Percentiles rank a stretch among this genome's conserved stretches.
phyloP scores from a whole-genome alignment of 2,888 invertebrate species.

The Melipona beecheii region DNA sequence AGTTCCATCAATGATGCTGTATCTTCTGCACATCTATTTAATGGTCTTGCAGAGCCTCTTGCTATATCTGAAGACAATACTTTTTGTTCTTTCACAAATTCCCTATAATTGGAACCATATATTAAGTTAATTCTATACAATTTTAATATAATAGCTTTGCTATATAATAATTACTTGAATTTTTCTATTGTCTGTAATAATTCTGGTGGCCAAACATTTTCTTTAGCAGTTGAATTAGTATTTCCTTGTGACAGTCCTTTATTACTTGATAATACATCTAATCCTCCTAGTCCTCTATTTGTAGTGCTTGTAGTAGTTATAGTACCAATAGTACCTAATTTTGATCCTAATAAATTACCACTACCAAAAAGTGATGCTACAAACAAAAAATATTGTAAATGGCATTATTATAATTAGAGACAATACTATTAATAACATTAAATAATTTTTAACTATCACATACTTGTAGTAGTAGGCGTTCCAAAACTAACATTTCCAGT shows the following conservation, averaged over 20 bases:
- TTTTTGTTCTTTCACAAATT: constrained; percentile 94
- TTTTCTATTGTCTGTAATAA: constrained; percentile 91
- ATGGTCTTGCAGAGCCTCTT: constrained; percentile 88
- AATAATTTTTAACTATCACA: neutral
- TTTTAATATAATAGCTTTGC: constrained; percentile 13
- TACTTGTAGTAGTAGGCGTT: constrained; percentile 69
- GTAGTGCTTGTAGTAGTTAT: constrained; percentile 79
- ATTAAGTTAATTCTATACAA: neutral
- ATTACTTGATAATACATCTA: constrained; percentile 85
- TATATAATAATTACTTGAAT: constrained; percentile 87
- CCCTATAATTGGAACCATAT: constrained; percentile 80
- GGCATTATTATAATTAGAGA: neutral
- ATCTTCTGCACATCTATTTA: constrained; percentile 88
- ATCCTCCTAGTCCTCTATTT: constrained; percentile 89
- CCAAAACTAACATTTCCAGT: constrained; percentile 75
- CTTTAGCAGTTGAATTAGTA: constrained; percentile 86
- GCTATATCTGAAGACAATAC: constrained; percentile 92
- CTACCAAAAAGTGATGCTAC: constrained; percentile 77
- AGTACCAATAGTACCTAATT: constrained; percentile 66
- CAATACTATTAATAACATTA: neutral
- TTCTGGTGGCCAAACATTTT: constrained; percentile 90
- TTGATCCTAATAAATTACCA: constrained; percentile 76
- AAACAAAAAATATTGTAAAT: constrained; percentile 15
- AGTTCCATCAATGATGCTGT: constrained; percentile 87
- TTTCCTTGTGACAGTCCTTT: constrained; percentile 83